Base-by-base conservation (phyloP, 2,113 vertebrate species). In the Lepus americanus region DNA sequence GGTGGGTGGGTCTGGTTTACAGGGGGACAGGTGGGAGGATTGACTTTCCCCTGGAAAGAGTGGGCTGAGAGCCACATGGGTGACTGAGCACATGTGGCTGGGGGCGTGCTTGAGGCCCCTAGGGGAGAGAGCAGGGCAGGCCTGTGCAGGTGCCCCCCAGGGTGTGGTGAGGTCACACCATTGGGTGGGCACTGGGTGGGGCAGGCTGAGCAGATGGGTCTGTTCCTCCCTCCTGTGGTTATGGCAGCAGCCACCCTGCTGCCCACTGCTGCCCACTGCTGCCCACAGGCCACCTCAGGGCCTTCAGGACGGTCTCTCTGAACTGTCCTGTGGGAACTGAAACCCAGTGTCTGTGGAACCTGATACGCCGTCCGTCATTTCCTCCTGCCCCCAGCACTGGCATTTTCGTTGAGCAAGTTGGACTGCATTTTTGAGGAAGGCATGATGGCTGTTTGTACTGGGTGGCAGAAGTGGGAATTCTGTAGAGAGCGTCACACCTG, bases 381-480 rank as follows among this genome's bases (percentile, higher is more conserved):
- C 83, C 84, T 83, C 61, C 31, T 79, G 39, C 93, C 87, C 83
- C 82, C 55, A 92, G 95, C 96, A 92, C 85, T 96, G 97, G 89
- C 83, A 61, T 74, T 83, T 94, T 84, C 70, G 12, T 66, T 10
- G 90, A 98, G 97, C 98, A 85, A 97, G 98, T 98, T 89, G 33
- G 95, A 88, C 98, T 77, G 92, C 98, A 98, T 98, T 98, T 98
- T 97, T 96, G 27, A 96, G 94, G 67, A 51, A 49, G 49, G 53
- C 85, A 72, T 36, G 69, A 44, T 85, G 96, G 96, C 85, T 81
- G 33, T 95, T 96, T 96, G 93, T 96, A 55, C 81, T 0, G 12
- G 49, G 94, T 85, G 87, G 78, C 67, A 67, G 67, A 81, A 90
- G 69, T 88, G 80, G 67, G 86, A 94, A 94, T 78, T 94, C 74